Conservation (phyloP, 2,797 vertebrate genomes). For the Perodicticus potto region DNA sequence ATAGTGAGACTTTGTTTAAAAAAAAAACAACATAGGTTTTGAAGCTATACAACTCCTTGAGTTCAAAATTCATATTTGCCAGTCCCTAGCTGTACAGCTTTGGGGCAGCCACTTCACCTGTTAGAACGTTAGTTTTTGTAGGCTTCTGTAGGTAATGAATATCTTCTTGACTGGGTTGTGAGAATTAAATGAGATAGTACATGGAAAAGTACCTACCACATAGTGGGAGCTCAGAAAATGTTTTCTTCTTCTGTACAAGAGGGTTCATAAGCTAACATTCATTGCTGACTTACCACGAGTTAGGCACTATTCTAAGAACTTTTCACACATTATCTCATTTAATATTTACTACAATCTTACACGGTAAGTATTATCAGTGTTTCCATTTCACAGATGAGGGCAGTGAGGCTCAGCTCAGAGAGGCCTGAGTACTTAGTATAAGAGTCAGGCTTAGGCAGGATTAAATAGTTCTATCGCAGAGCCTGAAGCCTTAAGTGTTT, state of each 20-base stretch:
- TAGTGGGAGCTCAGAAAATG: conserved; percentile 23
- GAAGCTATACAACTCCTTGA: neutral
- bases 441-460: neutral
- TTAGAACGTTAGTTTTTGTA: conserved; percentile 31
- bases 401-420: conserved; percentile 29
- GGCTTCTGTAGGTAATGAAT: conserved; percentile 12
- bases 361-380: neutral
- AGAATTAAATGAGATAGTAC: neutral
- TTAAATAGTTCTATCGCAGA: neutral
- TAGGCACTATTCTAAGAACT: neutral
- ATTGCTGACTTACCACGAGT: neutral
- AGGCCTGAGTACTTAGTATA: neutral
- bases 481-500: neutral
- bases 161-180: neutral
- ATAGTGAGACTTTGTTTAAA: too few relatives aligned
- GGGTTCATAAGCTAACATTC: neutral
- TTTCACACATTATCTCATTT: neutral
- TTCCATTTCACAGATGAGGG: conserved; percentile 19
- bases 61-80: conserved; percentile 12
- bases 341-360: neutral
- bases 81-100: neutral
- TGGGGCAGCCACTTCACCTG: neutral
- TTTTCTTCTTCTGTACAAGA: neutral
- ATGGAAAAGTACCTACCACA: neutral
- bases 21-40: neutral